Percentiles rank a stretch among this genome's conserved stretches.
Evolutionary conservation across 2,113 vertebrate species (phyloP).

Genomic region (Ranitomeya variabilis): DNA sequence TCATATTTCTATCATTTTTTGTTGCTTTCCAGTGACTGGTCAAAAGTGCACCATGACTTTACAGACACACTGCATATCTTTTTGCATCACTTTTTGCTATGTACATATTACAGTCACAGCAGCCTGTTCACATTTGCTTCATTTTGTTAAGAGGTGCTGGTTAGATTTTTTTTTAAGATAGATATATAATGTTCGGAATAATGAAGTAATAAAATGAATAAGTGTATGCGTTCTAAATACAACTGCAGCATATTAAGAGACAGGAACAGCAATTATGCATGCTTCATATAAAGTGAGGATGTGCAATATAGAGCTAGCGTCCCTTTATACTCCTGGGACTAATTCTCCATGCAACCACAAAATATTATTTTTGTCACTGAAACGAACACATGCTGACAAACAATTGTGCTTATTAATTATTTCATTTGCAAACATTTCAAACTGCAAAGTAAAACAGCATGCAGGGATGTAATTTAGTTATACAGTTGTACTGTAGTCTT

Average conservation of each 20-base stretch:
- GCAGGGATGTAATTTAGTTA: conserved; percentile 6
- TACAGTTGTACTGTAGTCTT: neutral
- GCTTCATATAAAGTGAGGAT: conserved; percentile 62
- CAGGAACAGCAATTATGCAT: conserved; percentile 59
- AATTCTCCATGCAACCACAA: conserved; percentile 62
- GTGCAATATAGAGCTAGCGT: conserved; percentile 61
- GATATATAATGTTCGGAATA: neutral
- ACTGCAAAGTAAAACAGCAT: conserved; percentile 49
- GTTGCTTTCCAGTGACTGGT: too few relatives aligned
- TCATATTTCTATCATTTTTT: too few relatives aligned
- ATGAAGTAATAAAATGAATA: conserved; percentile 59
- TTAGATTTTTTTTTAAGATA: neutral
- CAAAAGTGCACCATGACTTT: too few relatives aligned
- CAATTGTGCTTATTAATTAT: conserved; percentile 66
- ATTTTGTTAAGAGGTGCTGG: too few relatives aligned
- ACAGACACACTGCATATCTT: too few relatives aligned
- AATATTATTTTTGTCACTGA: conserved; percentile 63
- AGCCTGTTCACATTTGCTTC: too few relatives aligned
- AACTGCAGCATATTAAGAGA: conserved; percentile 62
- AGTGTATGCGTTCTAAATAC: conserved; percentile 64
- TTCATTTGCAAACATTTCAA: conserved; percentile 59
- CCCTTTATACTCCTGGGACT: conserved; percentile 60
- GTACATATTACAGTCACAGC: too few relatives aligned
- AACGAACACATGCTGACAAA: conserved; percentile 64
- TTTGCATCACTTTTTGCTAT: too few relatives aligned